A percentile compares a stretch with the other conserved stretches of the same genome.
Conservation (phyloP, 1,140 invertebrate genomes). For the Bombus waltoni region DNA sequence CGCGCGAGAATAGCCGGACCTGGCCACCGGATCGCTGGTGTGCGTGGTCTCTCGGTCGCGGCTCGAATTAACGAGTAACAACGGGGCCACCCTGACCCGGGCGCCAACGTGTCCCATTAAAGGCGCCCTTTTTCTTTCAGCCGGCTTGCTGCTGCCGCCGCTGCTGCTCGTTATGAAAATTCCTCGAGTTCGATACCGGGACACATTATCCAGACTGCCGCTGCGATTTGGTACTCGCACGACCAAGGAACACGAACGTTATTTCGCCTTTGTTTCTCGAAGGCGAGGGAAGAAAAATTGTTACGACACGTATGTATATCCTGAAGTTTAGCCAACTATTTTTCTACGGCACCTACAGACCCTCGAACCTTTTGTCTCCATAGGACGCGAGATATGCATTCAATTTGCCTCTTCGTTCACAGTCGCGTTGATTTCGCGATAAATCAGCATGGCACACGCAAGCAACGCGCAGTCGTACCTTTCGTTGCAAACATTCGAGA, state of each 20-base stretch:
- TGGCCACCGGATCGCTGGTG: background rate
- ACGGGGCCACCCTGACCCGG: constrained; percentile 60
- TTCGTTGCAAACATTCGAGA: background rate
- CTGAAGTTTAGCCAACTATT: no score
- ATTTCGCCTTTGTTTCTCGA: background rate
- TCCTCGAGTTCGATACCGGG: constrained; percentile 38
- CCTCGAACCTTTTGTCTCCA: no score
- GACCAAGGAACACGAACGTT: background rate
- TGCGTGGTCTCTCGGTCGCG: constrained; percentile 36
- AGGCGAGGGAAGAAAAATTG: no score
- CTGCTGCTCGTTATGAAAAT: constrained; percentile 42
- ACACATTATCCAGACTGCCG: background rate
- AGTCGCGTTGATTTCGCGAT: background rate
- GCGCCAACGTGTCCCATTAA: constrained; percentile 70
- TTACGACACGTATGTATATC: no score
- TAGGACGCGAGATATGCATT: background rate
- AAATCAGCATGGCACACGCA: background rate
- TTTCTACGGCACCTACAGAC: background rate
- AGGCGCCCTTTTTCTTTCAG: constrained; percentile 46
- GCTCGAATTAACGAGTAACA: constrained; percentile 71
- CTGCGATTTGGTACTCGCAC: background rate
- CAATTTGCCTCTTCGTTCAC: background rate
- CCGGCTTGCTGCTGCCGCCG: no score
- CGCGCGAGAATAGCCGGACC: constrained; percentile 37
- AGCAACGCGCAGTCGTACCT: background rate